A percentile compares a stretch with the other conserved stretches of the same genome.
phyloP scores from a whole-genome alignment of 2,888 invertebrate genomes.

The Xestia xanthographa region DNA sequence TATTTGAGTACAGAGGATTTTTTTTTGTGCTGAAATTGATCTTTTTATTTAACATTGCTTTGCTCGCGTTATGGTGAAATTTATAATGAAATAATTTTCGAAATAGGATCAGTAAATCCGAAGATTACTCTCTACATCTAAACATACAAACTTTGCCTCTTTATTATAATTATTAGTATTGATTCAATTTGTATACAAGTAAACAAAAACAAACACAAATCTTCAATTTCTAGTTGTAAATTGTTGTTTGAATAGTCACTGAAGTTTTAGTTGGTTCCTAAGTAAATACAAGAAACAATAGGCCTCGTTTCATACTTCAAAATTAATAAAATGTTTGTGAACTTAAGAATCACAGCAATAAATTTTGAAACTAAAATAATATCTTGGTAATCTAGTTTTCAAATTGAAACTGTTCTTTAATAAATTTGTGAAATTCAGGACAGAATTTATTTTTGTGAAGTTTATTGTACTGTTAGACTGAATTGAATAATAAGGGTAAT shows the following conservation, averaged over 20 bases:
- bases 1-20: no score
- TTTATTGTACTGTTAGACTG: not conserved
- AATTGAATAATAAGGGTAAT: not conserved
- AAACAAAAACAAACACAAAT: constrained; percentile 29
- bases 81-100: not conserved
- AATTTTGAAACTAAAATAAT: constrained; percentile 14
- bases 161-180: not conserved
- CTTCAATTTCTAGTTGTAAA: constrained; percentile 18
- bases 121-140: not conserved
- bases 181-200: not conserved
- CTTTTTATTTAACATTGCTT: not conserved
- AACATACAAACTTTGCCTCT: not conserved
- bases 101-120: not conserved
- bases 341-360: constrained; percentile 27
- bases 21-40: no score
- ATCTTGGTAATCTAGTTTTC: not conserved
- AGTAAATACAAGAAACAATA: constrained; percentile 24
- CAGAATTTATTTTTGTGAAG: no score
- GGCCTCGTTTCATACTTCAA: not conserved
- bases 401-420: not conserved
- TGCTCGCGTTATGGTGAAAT: not conserved
- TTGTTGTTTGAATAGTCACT: constrained; percentile 6
- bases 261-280: constrained; percentile 12
- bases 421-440: no score
- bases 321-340: constrained; percentile 23